Base-by-base conservation (phyloP, 1,140 invertebrate genomes). In the Atta colombica region DNA sequence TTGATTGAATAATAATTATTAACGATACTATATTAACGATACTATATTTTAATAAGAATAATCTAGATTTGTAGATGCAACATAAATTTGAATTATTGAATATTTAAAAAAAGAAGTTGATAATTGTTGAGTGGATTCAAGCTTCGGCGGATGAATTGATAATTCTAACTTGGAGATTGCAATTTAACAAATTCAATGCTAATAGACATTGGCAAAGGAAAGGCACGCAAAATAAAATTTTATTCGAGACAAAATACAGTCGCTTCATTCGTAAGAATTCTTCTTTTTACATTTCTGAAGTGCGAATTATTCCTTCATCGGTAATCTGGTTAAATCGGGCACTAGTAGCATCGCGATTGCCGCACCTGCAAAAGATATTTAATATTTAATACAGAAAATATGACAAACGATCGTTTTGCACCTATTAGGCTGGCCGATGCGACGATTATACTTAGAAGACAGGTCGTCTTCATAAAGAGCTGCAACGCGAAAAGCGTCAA, bases 371-470 rank as follows among this genome's bases (percentile, higher is more conserved):
- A 45, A 55, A 91, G 8, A 78, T 75, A 31, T 35, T 80, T 49
- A 7, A 63, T 63, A 25, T 51, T 77, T 45, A 45, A 45, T 45
- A 82, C 1, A 35, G 35, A 5, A 49, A 58, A 68, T n/a, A 5
- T 21, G 6, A 58, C 25, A 51, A 74, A 28, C 61, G 72, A 31
- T 85, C 53, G 58, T 7, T 68, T 78, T 68, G 66, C 69, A 92
- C 93, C 88, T 77, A 93, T 89, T 75, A 92, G 74, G 61, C 91
- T 87, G 77, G 80, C 80, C 45, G 84, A 91, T 45, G 85, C 86
- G 65, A 90, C 65, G 63, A 92, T 89, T 45, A 91, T 75, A 49
- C 86, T 91, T 12, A 31, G 63, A 31, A 74, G 3, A 61, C 92
- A 93, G 2, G 87, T 60, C 21, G 91, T 68, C 39, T 72, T 87